Evolutionary conservation across 1,140 invertebrate species (phyloP), one percentile per base, ranked within the genome.

Genomic region (Ooceraea biroi): DNA sequence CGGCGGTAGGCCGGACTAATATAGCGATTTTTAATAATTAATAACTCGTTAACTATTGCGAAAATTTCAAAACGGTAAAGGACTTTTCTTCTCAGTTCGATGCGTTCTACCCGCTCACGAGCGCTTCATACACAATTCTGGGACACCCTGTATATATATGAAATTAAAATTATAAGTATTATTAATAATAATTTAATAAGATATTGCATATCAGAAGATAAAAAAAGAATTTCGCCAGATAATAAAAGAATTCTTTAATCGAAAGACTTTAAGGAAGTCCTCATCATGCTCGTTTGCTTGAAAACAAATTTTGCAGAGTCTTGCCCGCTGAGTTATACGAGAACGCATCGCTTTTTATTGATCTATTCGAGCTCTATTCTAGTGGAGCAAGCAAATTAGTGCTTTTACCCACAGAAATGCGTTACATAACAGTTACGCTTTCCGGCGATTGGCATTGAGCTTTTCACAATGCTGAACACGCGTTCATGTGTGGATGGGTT

Each of bases 371-470:
- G n/a, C n/a, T n/a, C n/a, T n/a, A n/a, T n/a, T n/a, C n/a, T 46
- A 36, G 76, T 22, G 46, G 36, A 69, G 36, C 58, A 68, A 83
- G 65, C 73, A 78, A 84, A 84, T 69, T 80, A 80, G 44, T 58
- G 80, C 19, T 58, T 52, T 69, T 73, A 41, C 46, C 19, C 52
- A 72, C 57, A 83, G 22, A 46, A 12, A 55, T 25, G 50, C 11
- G 65, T 68, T 50, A 44, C 7, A 36, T 36, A 36, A 36, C n/a
- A 10, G 36, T 58, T 61, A 74, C 57, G 78, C 69, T 84, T 78
- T 73, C 50, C 72, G 60, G 57, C 72, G 72, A 83, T 77, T 83
- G 82, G 73, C 61, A 52, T 78, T 61, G 71, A 83, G 71, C 46
- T 46, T 77, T 41, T 46, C 82, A 83, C 72, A 83, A 83, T 83